These are phyloP conservation scores for Selenia dentaria DNA, from an alignment of 2,888 invertebrate genomes.

Conservation along the genomic window DNA sequence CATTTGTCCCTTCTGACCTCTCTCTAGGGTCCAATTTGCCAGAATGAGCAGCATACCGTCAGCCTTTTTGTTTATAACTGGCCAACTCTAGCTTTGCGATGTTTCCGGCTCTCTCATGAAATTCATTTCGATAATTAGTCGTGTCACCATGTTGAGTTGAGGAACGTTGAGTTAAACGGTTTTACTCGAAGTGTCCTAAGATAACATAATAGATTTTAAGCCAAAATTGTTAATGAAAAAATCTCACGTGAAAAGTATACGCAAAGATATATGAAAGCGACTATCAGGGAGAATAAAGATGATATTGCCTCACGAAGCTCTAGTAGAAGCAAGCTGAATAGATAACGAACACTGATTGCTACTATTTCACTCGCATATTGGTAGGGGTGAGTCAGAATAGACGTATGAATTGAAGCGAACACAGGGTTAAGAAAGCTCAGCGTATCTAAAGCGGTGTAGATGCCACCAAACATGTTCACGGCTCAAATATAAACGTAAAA, in stretches of 20 bases:
- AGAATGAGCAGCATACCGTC: conserved; percentile 46
- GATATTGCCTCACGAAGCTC: conserved; percentile 13
- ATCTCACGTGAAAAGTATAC: no score
- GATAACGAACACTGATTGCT: conserved; percentile 23
- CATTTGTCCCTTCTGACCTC: conserved; percentile 48
- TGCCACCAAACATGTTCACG: not conserved
- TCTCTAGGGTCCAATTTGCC: conserved; percentile 45
- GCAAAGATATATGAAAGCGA: conserved; percentile 4
- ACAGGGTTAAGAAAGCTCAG: conserved; percentile 5
- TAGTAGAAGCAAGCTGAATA: conserved; percentile 10
- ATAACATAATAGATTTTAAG: conserved; percentile 7
- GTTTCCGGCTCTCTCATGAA: conserved; percentile 13
- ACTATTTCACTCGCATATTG: conserved; percentile 13
- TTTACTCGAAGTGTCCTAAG: conserved; percentile 12
- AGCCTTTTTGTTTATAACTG: conserved; percentile 36
- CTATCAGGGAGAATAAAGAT: conserved; percentile 1
- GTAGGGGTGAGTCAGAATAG: conserved; percentile 1
- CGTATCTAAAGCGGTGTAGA: not conserved
- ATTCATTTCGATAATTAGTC: conserved; percentile 19
- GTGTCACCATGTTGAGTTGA: conserved; percentile 9
- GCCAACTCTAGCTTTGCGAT: conserved; percentile 29
- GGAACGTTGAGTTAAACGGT: not conserved
- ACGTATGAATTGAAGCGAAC: conserved; percentile 11
- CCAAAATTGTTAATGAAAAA: no score
- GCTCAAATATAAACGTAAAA: no score